A percentile compares a stretch with the other conserved stretches of the same genome.
These are phyloP conservation scores for Notiomystis cincta DNA, from an alignment of 2,113 vertebrate genomes.

Conservation along the genomic window DNA sequence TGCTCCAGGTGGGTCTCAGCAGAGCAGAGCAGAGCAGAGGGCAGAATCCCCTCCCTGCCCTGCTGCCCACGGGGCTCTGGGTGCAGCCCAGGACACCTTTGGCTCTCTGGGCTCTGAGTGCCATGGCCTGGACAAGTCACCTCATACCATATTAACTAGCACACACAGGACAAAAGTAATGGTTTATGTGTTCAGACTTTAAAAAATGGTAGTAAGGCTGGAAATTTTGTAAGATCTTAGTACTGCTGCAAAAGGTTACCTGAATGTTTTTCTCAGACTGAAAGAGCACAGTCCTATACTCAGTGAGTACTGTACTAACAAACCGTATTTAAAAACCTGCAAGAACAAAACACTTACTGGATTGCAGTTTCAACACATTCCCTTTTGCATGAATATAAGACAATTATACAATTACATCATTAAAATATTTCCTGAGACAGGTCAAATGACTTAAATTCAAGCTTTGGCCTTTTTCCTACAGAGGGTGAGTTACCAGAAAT, in stretches of 20 bases:
- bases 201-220: background rate
- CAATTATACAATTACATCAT: background rate
- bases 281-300: background rate
- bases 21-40: background rate
- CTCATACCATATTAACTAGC: background rate
- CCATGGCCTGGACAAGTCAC: background rate
- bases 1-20: background rate
- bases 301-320: background rate
- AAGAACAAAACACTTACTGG: background rate
- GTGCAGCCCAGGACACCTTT: background rate
- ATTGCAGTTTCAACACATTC: background rate
- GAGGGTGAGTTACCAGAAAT: background rate
- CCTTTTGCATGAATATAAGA: background rate
- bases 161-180: background rate
- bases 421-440: background rate
- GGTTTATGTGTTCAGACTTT: background rate
- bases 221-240: background rate
- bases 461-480: background rate
- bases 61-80: background rate
- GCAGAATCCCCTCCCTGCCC: background rate
- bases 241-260: background rate
- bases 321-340: background rate
- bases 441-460: background rate
- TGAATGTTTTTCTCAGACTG: background rate
- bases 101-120: background rate